Conservation (phyloP, 2,113 vertebrate genomes). For the Orthochromis indermauri region DNA sequence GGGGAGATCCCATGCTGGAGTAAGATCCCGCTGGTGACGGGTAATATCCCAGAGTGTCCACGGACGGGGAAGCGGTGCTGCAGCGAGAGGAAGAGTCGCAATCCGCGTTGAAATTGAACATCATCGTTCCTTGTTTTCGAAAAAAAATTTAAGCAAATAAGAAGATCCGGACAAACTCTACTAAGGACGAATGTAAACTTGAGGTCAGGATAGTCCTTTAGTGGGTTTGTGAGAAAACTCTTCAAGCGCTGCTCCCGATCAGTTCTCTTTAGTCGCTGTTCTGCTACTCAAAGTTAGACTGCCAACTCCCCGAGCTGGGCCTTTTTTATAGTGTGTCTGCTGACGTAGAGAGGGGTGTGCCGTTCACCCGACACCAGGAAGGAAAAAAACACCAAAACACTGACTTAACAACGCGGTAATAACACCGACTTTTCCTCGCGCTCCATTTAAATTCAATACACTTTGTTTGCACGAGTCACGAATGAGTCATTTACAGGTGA, state of each 20-base stretch:
- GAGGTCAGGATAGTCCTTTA: constrained; percentile 7
- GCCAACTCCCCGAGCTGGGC: neutral
- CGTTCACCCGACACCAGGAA: neutral
- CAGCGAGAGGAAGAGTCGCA: constrained; percentile 91
- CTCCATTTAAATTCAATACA: neutral
- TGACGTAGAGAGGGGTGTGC: constrained; percentile 44
- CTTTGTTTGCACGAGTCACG: accelerated
- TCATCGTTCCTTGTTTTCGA: constrained; percentile 53
- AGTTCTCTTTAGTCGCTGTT: neutral
- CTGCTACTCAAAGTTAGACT: constrained; percentile 50
- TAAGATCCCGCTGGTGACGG: constrained; percentile 83
- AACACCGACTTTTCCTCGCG: accelerated
- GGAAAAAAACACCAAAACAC: constrained; percentile 4
- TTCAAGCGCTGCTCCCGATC: neutral
- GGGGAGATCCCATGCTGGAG: constrained; percentile 84
- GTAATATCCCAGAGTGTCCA: constrained; percentile 81
- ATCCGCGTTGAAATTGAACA: constrained; percentile 87
- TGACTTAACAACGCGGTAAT: neutral
- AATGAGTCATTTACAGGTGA: neutral
- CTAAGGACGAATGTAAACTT: neutral
- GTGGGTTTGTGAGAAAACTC: neutral
- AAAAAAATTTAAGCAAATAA: neutral
- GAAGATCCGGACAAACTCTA: constrained; percentile 7
- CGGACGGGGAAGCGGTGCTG: constrained; percentile 88
- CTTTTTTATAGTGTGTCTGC: constrained; percentile 15